Conservation (phyloP, 92 coral and sea anemone species). For the Actinostola sp. region DNA sequence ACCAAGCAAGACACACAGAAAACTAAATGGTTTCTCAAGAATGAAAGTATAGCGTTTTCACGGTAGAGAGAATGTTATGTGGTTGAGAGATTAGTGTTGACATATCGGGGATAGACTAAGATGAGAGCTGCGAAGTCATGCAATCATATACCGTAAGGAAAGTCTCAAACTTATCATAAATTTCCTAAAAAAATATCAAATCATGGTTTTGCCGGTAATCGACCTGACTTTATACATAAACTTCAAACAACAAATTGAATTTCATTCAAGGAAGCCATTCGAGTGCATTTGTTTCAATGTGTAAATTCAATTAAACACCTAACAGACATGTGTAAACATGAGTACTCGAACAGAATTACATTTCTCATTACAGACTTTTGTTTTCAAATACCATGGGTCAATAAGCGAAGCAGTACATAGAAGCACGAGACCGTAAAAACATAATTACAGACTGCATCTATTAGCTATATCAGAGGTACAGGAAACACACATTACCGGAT, state of each 20-base stretch:
- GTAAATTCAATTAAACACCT: slow-evolving; percentile 1
- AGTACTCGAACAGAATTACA: no score
- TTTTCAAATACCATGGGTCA: no score
- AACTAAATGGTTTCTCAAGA: neutral
- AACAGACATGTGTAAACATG: no score
- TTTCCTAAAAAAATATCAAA: neutral
- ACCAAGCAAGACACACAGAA: neutral
- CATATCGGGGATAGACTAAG: neutral
- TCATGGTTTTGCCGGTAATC: no score
- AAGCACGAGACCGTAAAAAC: no score
- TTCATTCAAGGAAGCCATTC: neutral
- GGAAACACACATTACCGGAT: no score
- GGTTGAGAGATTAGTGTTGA: neutral
- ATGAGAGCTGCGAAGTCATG: neutral
- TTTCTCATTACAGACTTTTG: no score
- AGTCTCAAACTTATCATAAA: neutral
- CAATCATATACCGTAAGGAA: neutral
- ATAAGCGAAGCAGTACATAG: no score
- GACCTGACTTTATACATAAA: no score
- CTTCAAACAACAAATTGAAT: no score
- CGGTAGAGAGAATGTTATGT: neutral
- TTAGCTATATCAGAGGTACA: no score
- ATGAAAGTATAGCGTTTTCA: neutral
- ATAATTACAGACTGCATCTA: no score
- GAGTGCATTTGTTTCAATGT: slow-evolving; percentile 8